phyloP scores from a whole-genome alignment of 1,140 invertebrate genomes.

The Camponotus pennsylvanicus region DNA sequence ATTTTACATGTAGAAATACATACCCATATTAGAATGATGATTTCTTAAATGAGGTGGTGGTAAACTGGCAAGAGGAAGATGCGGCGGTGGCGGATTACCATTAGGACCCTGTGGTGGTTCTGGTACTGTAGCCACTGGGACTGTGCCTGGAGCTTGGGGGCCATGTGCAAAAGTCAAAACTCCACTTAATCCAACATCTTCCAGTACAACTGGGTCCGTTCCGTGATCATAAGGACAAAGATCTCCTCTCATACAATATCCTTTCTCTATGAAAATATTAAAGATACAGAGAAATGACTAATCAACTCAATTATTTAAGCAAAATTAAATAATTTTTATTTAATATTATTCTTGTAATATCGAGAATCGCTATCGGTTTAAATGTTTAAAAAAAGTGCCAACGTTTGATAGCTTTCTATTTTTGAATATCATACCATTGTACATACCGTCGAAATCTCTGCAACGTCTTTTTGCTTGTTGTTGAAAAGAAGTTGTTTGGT shows the following conservation, averaged over 20 bases:
- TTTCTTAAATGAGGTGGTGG: conserved; percentile 86
- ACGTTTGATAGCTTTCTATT: neutral
- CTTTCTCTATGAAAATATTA: conserved; percentile 90
- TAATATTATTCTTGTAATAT: neutral
- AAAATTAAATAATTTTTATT: neutral
- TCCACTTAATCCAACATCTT: conserved; percentile 90
- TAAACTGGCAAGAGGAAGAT: conserved; percentile 85
- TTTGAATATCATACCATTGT: neutral
- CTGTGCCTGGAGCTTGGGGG: conserved; percentile 82
- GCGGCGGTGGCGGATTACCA: conserved; percentile 85
- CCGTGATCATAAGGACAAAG: conserved; percentile 98
- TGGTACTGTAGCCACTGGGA: conserved; percentile 81
- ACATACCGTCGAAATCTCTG: conserved; percentile 91
- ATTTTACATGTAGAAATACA: conserved; percentile 35
- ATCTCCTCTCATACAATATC: conserved; percentile 98
- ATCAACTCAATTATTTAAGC: conserved; percentile 1
- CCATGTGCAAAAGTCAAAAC: conserved; percentile 87
- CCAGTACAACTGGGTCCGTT: conserved; percentile 96
- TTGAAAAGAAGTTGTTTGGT: conserved; percentile 78
- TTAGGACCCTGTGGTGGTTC: conserved; percentile 83
- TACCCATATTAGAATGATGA: conserved; percentile 85
- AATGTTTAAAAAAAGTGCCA: conserved; percentile 11
- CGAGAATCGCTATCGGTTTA: neutral
- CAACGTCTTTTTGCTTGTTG: conserved; percentile 88
- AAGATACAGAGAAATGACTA: neutral